These are phyloP conservation scores for Spodoptera exigua DNA, from an alignment of 2,888 invertebrate species.

Conservation along the genomic window DNA sequence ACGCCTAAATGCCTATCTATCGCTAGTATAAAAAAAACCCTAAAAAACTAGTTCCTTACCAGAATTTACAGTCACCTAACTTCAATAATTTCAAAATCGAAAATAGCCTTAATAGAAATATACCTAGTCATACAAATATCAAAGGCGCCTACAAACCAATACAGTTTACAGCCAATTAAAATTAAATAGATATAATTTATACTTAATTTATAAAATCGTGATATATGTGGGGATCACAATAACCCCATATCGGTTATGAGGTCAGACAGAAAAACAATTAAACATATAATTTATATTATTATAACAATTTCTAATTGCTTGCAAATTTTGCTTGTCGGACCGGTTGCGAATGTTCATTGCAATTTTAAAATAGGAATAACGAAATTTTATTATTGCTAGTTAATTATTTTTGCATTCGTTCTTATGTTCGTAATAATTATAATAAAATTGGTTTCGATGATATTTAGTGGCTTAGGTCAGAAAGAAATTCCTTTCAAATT, in stretches of 20 bases:
- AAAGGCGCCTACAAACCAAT: too few species aligned
- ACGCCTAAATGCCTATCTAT: too few species aligned
- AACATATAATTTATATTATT: slow-evolving; percentile 33
- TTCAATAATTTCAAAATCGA: too few species aligned
- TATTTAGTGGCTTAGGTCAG: slow-evolving; percentile 20
- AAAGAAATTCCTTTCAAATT: slow-evolving; percentile 2
- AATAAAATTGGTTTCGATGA: slow-evolving; percentile 30
- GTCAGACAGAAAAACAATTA: slow-evolving; percentile 48
- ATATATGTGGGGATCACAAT: slow-evolving; percentile 32
- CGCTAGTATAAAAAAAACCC: too few species aligned
- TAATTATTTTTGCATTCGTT: slow-evolving; percentile 36
- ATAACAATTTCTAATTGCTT: slow-evolving; percentile 46
- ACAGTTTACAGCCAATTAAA: too few species aligned
- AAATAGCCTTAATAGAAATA: too few species aligned
- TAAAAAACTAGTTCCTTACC: too few species aligned
- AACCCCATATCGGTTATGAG: slow-evolving; percentile 38
- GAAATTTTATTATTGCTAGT: slow-evolving; percentile 38
- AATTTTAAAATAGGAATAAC: slow-evolving; percentile 43
- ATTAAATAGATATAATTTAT: too few species aligned
- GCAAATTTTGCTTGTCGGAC: slow-evolving; percentile 39
- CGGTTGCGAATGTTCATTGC: slow-evolving; percentile 40
- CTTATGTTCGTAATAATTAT: slow-evolving; percentile 21
- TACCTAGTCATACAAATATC: too few species aligned
- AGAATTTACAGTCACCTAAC: too few species aligned
- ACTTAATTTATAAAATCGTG: slow-evolving; percentile 7